Base-by-base conservation (phyloP, 2,113 vertebrate genomes). In the Triplophysa tibetana region DNA sequence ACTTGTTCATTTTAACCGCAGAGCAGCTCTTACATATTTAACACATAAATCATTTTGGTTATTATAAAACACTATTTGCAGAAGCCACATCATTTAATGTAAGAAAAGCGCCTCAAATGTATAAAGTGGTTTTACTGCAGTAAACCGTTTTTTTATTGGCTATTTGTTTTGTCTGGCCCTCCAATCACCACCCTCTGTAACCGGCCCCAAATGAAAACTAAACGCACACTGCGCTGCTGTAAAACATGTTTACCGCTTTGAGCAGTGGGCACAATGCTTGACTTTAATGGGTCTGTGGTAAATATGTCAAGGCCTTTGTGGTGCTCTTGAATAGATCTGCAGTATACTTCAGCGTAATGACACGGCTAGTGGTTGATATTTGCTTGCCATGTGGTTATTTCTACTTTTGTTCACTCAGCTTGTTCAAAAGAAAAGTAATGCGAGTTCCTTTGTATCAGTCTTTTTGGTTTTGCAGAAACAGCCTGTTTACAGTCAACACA, bases 221-320 rank as follows among this genome's bases (percentile, higher is more conserved):
- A 87, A 66, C 26, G 73, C 85, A 87, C 78, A 81, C 81, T 73
- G 83, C 73, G n/a, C 74, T 58, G 85, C 81, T 24, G 81, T 92
- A 83, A 93, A 91, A 90, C 67, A 80, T 88, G 89, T 90, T 91
- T 90, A 88, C 81, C 38, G 84, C 87, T 73, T 17, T 70, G 64
- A 45, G 83, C 16, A 8, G 12, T 73, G 73, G 33, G 78, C 70
- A 23, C 21, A 60, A 41, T 50, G 75, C 62, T 73, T 26, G 29
- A 23, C 16, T 69, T 64, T 66, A 61, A 75, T 48, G 16, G 23
- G 72, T 43, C 38, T 23, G 41, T 58, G 64, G 70, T 69, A 78
- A 78, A 78, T 64, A 58, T 29, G 16, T 60, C 61, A 16, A 45
- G 67, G 21, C 16, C 41, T 77, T 79, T 75, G 38, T 78, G 56